A percentile compares a stretch with the other conserved stretches of the same genome.
These are phyloP conservation scores for Eupithecia insigniata DNA, from an alignment of 2,888 invertebrate species.

Conservation along the genomic window DNA sequence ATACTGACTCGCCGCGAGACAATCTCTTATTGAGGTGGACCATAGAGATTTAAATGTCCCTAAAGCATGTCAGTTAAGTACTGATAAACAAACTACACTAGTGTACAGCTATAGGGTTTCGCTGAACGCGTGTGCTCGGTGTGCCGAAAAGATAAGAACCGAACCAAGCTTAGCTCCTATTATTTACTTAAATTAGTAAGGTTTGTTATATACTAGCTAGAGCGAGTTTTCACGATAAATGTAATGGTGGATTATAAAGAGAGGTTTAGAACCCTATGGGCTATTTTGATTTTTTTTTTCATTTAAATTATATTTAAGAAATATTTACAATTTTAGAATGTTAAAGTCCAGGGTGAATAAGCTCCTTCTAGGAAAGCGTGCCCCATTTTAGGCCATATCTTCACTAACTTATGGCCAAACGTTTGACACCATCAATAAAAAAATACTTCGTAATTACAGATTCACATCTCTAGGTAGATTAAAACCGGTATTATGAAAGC, in stretches of 20 bases:
- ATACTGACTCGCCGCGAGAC: neutral
- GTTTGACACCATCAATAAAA: no score
- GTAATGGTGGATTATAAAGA: neutral
- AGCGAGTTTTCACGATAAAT: neutral
- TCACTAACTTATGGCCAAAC: no score
- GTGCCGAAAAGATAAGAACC: conserved; percentile 30
- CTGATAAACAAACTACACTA: neutral
- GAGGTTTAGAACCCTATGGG: neutral
- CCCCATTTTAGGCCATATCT: no score
- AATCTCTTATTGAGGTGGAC: neutral
- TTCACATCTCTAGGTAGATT: no score
- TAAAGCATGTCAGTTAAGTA: conserved; percentile 22
- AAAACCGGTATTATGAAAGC: no score
- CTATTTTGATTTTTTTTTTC: no score
- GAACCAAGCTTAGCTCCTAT: conserved; percentile 20
- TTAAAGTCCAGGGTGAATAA: no score
- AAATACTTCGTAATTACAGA: no score
- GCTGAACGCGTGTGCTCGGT: conserved; percentile 28
- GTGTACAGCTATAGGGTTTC: conserved; percentile 19
- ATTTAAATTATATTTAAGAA: no score
- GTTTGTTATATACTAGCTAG: conserved; percentile 13
- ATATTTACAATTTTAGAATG: no score
- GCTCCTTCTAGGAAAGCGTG: no score
- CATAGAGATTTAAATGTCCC: neutral
- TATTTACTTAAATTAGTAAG: conserved; percentile 35